These are phyloP conservation scores for Halyomorpha halys DNA, from an alignment of 1,140 invertebrate genomes.

Conservation along the genomic window DNA sequence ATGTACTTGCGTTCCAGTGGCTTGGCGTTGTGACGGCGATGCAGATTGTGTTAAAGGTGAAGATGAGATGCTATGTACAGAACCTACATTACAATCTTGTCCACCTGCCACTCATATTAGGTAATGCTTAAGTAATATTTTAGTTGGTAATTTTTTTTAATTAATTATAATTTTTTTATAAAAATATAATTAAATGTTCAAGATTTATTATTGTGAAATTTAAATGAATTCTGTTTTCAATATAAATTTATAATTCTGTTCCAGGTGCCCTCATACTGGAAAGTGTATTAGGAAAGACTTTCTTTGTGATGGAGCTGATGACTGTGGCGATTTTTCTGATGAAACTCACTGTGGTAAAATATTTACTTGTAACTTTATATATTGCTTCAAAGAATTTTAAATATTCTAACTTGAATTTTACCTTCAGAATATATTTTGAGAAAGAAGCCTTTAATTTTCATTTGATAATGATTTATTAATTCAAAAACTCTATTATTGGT, in stretches of 20 bases:
- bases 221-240: background rate
- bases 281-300: slow-evolving; percentile 64
- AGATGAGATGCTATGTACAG: slow-evolving; percentile 52
- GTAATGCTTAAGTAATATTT: background rate
- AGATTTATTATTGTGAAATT: too few species aligned
- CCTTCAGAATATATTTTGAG: too few species aligned
- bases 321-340: slow-evolving; percentile 74
- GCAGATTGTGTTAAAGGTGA: slow-evolving; percentile 53
- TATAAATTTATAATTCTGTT: background rate
- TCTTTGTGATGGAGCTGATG: slow-evolving; percentile 67
- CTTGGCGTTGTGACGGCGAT: slow-evolving; percentile 48
- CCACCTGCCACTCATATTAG: slow-evolving; percentile 34
- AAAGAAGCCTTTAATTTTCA: too few species aligned
- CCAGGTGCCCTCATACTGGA: slow-evolving; percentile 52
- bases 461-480: too few species aligned
- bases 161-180: too few species aligned
- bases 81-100: slow-evolving; percentile 34
- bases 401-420: too few species aligned
- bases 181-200: too few species aligned
- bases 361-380: too few species aligned
- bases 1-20: slow-evolving; percentile 49
- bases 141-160: too few species aligned
- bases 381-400: too few species aligned
- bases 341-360: slow-evolving; percentile 63
- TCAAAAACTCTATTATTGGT: too few species aligned